These are phyloP conservation scores for Montipora capitata DNA, from an alignment of 92 coral and sea anemone genomes.

Conservation along the genomic window DNA sequence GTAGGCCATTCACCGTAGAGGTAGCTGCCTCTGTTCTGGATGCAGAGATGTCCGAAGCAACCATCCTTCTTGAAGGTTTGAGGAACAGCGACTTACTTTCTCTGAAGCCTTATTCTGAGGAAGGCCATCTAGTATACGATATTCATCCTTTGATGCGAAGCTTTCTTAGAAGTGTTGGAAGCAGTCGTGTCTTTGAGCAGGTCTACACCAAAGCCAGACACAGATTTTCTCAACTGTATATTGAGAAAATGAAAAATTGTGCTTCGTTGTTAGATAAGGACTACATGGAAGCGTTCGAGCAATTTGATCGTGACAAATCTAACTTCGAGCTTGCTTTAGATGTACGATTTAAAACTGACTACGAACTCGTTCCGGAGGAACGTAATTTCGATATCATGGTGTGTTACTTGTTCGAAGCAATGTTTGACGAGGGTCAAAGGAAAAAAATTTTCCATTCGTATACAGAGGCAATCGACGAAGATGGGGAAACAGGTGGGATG, in stretches of 20 bases:
- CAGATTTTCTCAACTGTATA: slow-evolving; percentile 66
- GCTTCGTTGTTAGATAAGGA: slow-evolving; percentile 60
- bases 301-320: slow-evolving; percentile 59
- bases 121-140: slow-evolving; percentile 56
- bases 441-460: slow-evolving; percentile 42
- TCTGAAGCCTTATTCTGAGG: slow-evolving; percentile 42
- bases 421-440: slow-evolving; percentile 38
- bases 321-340: slow-evolving; percentile 72
- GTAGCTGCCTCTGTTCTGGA: slow-evolving; percentile 30
- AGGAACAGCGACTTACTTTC: slow-evolving; percentile 24
- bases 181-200: background rate
- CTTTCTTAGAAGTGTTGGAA: slow-evolving; percentile 37
- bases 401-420: slow-evolving; percentile 53
- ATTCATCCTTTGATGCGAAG: slow-evolving; percentile 65
- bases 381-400: slow-evolving; percentile 9
- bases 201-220: slow-evolving; percentile 62
- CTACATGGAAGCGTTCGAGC: slow-evolving; percentile 42
- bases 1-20: slow-evolving; percentile 43
- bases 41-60: slow-evolving; percentile 17
- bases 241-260: slow-evolving; percentile 49
- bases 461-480: slow-evolving; percentile 40
- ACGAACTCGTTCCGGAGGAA: slow-evolving; percentile 17
- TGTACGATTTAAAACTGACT: slow-evolving; percentile 40
- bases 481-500: slow-evolving; percentile 40
- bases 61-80: slow-evolving; percentile 15